Evolutionary conservation across 2,888 invertebrate genomes (phyloP).

Genomic region (Micropterix aruncella): DNA sequence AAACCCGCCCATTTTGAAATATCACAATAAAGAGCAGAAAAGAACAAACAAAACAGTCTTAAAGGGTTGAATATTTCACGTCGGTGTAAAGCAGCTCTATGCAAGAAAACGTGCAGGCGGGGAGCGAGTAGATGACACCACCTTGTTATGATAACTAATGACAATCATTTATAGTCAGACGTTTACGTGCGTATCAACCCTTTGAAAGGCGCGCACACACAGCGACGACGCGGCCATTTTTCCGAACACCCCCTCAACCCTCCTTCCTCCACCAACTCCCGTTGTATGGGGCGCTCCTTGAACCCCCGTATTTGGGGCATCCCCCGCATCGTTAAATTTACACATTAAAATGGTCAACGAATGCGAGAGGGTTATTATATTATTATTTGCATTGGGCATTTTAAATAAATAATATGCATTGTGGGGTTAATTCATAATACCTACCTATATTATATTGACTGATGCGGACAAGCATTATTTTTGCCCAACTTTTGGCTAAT

Average conservation of each 20-base stretch:
- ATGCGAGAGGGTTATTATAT: no score
- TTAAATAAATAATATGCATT: not conserved
- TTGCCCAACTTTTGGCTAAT: no score
- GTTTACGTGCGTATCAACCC: not conserved
- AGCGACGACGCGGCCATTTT: not conserved
- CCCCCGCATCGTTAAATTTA: not conserved
- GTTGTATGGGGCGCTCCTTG: not conserved
- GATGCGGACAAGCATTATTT: no score
- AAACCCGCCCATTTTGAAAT: no score
- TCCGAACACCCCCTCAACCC: not conserved
- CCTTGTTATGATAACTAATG: not conserved
- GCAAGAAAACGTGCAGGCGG: not conserved
- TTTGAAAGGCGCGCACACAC: not conserved
- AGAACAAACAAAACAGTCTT: no score
- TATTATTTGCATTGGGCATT: not conserved
- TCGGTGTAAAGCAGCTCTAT: not conserved
- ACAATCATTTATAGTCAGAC: not conserved
- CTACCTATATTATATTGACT: no score
- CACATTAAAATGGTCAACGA: not conserved
- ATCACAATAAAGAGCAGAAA: no score
- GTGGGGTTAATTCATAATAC: no score
- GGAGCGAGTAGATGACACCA: not conserved
- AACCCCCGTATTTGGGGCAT: not conserved
- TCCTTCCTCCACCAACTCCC: not conserved
- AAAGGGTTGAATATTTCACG: no score